Base-by-base conservation (phyloP, 2,888 invertebrate genomes). In the Yponomeuta malinellus region DNA sequence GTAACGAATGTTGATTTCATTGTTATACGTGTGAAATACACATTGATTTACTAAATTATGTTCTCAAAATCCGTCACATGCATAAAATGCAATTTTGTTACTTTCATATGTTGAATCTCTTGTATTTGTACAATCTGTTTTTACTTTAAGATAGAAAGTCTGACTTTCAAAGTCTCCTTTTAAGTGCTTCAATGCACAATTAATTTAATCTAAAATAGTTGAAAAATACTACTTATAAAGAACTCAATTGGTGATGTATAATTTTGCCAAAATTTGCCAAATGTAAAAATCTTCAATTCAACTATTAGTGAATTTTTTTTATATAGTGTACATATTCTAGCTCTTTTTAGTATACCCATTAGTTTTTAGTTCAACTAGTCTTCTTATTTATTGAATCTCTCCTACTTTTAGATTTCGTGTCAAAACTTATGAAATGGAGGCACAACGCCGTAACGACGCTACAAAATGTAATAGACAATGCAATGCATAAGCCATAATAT, bases 251-350 rank as follows among this genome's bases (percentile, higher is more conserved):
- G 79, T 77, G 75, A 81, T 77, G 80, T 83, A 82, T 88, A 77
- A 80, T 87, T 87, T 88, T 81, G 89, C 89, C 89, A 91, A 90
- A 89, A 87, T 86, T 87, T 89, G 90, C 90, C 90, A 91, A 91
- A 91, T 83, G 78, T 76, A 72, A 74, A 78, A 43, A 52, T 80
- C 76, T 77, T 74, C 76, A 76, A 83, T 83, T 87, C 83, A 80
- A 86, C 73, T 80, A 76, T 76, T 86, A 83, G 80, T 78, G 75
- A 77, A 81, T 78, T 72, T 80, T 78, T 79, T 75, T 74, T 76
- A 75, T 79, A 8, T 8, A 76, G 72, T 78, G 77, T 81, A 83
- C 78, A 80, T 74, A 75, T 48, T 31, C 15, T 68, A 70, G 63
- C 8, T 12, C 66, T 68, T 71, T 66, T 70, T 73, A 72, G 65